Evolutionary conservation across 2,113 vertebrate genomes (phyloP), one percentile per base, ranked within the genome.

Genomic region (Neolamprologus sp.): DNA sequence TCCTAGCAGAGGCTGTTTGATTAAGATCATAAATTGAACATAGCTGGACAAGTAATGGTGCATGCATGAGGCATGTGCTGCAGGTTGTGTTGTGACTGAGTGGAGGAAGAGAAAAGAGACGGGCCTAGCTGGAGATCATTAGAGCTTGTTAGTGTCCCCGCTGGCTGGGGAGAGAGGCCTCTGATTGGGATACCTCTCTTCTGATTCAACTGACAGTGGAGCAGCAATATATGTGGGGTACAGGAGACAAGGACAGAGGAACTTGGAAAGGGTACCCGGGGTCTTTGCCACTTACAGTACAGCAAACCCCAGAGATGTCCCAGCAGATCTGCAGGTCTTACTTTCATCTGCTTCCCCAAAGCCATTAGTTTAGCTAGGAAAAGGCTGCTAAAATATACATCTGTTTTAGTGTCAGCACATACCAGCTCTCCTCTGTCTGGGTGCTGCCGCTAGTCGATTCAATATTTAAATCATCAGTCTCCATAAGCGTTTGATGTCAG

Each of bases 321-420:
- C 89, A 55, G 90, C 92, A 92, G 87, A 93, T 94, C 89, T 89
- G 83, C 88, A 91, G 91, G 87, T 92, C 91, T 93, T 87, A 92
- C 93, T 93, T 94, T 95, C 92, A 94, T 95, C 91, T 90, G 53
- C 83, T 82, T 89, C 91, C 94, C 92, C 79, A 49, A 85, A 89
- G 93, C 95, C 94, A 95, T 95, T 95, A 93, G 93, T 96, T 96
- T 95, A 94, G 90, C 91, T 53, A 89, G 93, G 94, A 96, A 96
- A 94, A 82, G 91, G 88, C 94, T 96, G 91, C 86, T 96, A 86
- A 96, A 96, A 96, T 95, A 96, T 96, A 95, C 93, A 94, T 96
- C 92, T 95, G 92, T 93, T 91, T 94, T 73, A 57, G 88, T 89
- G 94, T 96, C 94, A 93, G 95, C 94, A 92, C 87, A 88, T 85